Conservation (phyloP, 2,888 invertebrate genomes). For the Argynnis bischoffii region DNA sequence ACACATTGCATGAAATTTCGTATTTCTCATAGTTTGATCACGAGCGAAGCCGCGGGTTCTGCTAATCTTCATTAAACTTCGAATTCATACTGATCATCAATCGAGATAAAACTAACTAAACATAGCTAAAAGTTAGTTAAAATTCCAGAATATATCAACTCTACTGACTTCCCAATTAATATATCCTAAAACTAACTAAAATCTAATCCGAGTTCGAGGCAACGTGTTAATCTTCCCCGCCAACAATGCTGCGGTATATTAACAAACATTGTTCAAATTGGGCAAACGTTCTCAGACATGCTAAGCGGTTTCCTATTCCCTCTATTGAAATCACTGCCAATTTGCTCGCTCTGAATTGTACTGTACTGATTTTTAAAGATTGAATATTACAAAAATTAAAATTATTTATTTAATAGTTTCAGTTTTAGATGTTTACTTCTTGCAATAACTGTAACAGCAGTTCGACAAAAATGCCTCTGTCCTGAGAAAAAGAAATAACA, state of each 20-base stretch:
- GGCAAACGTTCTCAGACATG: slow-evolving; percentile 22
- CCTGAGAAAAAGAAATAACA: too few relatives aligned
- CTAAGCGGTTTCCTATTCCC: slow-evolving; percentile 23
- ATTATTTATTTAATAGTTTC: too few relatives aligned
- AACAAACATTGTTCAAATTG: slow-evolving; percentile 21
- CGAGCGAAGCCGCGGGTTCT: too few relatives aligned
- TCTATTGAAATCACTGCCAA: slow-evolving; percentile 23
- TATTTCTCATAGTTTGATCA: too few relatives aligned
- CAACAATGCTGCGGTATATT: slow-evolving; percentile 22
- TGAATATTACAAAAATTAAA: too few relatives aligned
- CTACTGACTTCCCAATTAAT: neutral
- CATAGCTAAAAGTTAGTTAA: neutral
- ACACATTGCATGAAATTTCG: too few relatives aligned
- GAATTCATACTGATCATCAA: too few relatives aligned
- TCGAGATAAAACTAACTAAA: neutral
- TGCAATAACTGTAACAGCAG: too few relatives aligned
- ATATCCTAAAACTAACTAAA: slow-evolving; percentile 2
- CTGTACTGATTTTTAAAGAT: slow-evolving; percentile 9
- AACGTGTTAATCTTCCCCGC: slow-evolving; percentile 17
- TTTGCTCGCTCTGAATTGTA: slow-evolving; percentile 8
- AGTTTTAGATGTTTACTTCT: too few relatives aligned
- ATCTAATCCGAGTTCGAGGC: slow-evolving; percentile 6
- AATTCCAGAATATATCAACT: neutral
- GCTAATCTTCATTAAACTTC: too few relatives aligned
- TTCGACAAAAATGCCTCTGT: too few relatives aligned